Evolutionary conservation across 2,888 invertebrate species (phyloP), one percentile per base, ranked within the genome.

Genomic region (Drosophila mercatorum): DNA sequence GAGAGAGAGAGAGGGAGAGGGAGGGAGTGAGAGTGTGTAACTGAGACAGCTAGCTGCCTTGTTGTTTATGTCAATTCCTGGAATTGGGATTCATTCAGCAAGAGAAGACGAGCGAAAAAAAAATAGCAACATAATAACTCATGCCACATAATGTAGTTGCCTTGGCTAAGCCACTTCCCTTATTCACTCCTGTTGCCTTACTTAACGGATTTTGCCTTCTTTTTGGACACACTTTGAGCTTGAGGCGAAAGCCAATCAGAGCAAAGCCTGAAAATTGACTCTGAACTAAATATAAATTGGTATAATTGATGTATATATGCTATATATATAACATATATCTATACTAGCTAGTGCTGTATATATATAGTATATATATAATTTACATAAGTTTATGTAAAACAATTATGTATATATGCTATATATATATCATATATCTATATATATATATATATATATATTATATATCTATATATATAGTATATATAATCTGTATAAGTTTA

Each of bases 31-130:
- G 34, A 12, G 3, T 28, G 11, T n/a, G 14, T 26, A 22, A 26
- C 26, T 14, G 43, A 22, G 17, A 31, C 10, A 56, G 12, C 4
- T 12, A 12, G 2, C 36, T 62, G 17, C 0, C 7, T 46, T 46
- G 34, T 31, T 58, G 57, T 49, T 57, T 69, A 41, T 75, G 44
- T 64, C 64, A 61, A 63, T 60, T 52, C 26, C n/a, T 34, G 14
- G 36, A 52, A 53, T 10, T 26, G 34, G 22, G 14, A 38, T 12
- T 8, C 36, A 53, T 53, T 53, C 38, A 53, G 52, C 22, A 38
- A 14, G 5, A 26, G 10, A 10, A 22, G 22, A 5, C 17, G 12
- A 51, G 17, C 22, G 7, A 47, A 56, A 26, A 44, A 22, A 22
- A 22, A 22, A 17, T 17, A 22, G 22, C 22, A 22, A 12, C 43